Conservation (phyloP, 2,797 vertebrate genomes). For the Poeciliopsis presidionis region DNA sequence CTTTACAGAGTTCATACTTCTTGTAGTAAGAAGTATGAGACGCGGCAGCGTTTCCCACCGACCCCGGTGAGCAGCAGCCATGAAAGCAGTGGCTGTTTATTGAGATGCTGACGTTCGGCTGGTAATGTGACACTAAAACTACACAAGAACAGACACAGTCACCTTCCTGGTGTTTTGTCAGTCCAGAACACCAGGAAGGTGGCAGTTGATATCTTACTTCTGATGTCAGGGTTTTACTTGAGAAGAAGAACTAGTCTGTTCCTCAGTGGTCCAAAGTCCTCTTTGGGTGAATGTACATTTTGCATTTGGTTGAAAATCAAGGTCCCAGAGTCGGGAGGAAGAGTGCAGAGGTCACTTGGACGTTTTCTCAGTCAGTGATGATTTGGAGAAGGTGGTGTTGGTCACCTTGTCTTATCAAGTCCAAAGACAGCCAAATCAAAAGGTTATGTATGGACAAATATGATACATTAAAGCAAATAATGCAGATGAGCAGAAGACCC, state of each 20-base stretch:
- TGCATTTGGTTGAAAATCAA: background rate
- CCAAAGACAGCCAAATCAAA: background rate
- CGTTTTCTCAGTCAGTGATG: background rate
- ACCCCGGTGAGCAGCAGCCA: no score
- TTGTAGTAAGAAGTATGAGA: no score
- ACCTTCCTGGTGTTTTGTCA: background rate
- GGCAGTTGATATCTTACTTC: no score
- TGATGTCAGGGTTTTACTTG: background rate
- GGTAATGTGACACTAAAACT: no score
- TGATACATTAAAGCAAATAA: background rate
- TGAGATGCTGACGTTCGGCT: no score
- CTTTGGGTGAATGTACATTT: background rate
- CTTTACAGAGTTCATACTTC: no score
- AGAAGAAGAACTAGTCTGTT: background rate
- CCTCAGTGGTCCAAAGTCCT: background rate
- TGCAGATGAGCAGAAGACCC: background rate
- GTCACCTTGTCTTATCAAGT: background rate
- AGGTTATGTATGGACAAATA: background rate
- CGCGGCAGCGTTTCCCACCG: no score
- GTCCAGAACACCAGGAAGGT: background rate
- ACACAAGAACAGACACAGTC: background rate
- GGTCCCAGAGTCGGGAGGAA: background rate
- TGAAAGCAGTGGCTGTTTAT: no score
- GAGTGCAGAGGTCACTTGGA: background rate
- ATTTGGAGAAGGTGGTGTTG: background rate